phyloP scores from a whole-genome alignment of 2,797 vertebrate genomes.

The Ateles fusciceps region DNA sequence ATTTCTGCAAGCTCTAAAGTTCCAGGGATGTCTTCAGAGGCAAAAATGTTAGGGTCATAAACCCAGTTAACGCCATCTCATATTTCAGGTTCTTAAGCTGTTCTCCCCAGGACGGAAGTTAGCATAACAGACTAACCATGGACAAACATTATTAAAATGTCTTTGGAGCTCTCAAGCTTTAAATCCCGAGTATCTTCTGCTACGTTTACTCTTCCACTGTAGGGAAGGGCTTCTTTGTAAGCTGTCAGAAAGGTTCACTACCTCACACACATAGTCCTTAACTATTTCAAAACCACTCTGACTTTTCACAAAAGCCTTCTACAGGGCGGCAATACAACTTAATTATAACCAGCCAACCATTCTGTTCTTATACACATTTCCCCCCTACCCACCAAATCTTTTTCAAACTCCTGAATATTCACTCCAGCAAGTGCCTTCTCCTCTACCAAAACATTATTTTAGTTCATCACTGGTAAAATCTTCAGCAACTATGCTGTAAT shows the following conservation, averaged over 20 bases:
- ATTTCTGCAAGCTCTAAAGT: not conserved
- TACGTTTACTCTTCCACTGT: not conserved
- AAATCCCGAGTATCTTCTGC: not conserved
- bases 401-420: not conserved
- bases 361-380: not conserved
- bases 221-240: not conserved
- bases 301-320: not conserved
- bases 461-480: not conserved
- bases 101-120: not conserved
- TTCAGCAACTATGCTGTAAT: not conserved
- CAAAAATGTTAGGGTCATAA: not conserved
- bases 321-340: not conserved
- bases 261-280: not conserved
- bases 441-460: not conserved
- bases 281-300: not conserved
- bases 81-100: not conserved
- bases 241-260: not conserved
- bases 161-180: not conserved
- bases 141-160: not conserved
- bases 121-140: not conserved
- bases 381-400: not conserved
- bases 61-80: not conserved
- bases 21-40: not conserved
- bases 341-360: not conserved
- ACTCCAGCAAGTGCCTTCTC: not conserved